A percentile compares a stretch with the other conserved stretches of the same genome.
Conservation (phyloP, 2,888 invertebrate species). For the Barypeithes pellucidus region DNA sequence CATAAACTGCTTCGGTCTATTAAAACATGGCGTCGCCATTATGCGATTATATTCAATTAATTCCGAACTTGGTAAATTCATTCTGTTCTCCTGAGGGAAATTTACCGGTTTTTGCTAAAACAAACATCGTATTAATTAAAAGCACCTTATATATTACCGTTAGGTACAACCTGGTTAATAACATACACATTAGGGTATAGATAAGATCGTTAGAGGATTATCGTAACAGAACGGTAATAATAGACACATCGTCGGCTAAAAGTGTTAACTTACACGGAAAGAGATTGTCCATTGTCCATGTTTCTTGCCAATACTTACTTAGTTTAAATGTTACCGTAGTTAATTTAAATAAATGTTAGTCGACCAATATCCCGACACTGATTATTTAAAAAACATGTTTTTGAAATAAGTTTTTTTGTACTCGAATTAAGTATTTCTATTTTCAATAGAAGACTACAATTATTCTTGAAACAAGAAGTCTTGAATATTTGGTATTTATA, state of each 20-base stretch:
- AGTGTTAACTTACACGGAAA: no score
- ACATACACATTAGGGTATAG: slow-evolving; percentile 7
- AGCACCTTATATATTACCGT: slow-evolving; percentile 35
- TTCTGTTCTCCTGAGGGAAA: slow-evolving; percentile 32
- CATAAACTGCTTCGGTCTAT: not conserved
- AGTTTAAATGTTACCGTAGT: no score
- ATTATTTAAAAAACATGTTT: no score
- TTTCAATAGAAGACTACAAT: no score
- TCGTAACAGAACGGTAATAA: not conserved
- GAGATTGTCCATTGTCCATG: no score
- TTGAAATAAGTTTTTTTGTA: no score
- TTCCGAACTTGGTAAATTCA: slow-evolving; percentile 32
- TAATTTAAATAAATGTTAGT: no score
- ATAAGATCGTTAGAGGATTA: not conserved
- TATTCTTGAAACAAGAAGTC: no score
- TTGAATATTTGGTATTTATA: no score
- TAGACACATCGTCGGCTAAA: not conserved
- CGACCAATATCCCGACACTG: no score
- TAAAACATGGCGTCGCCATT: slow-evolving; percentile 20
- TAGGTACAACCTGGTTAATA: slow-evolving; percentile 31
- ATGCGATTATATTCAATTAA: slow-evolving; percentile 41
- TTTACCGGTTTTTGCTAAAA: slow-evolving; percentile 45
- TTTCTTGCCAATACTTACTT: no score
- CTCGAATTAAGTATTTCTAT: no score
- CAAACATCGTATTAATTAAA: slow-evolving; percentile 41